Base-by-base conservation (phyloP, 2,888 invertebrate genomes). In the Drosophila vallismaia region DNA sequence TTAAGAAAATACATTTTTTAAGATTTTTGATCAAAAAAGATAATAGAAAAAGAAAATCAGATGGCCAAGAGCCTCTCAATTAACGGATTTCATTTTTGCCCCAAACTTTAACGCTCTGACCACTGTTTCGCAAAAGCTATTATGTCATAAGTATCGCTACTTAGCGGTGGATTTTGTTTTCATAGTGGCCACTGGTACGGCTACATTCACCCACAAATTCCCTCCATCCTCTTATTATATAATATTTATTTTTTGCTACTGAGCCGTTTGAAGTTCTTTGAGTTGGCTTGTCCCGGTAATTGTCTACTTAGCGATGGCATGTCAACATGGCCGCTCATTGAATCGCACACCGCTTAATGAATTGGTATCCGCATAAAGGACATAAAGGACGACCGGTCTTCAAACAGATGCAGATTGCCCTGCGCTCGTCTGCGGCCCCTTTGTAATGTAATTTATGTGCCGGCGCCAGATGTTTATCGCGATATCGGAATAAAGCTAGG, bases 111-210 rank as follows among this genome's bases (percentile, higher is more conserved):
- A 7, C 7, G 31, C 53, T 66, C 7, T 33, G 19, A 14, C 77
- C 82, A 81, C 77, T 66, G 88, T 88, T 63, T 55, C 19, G 12
- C 6, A 42, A 59, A 55, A 38, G 86, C 84, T 83, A 79, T 86
- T 88, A 88, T 77, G 84, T 71, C 77, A 79, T 86, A 82, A 83
- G 84, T 67, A 79, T 68, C 49, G 77, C 80, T 82, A 88, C 86
- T 82, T 82, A 88, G 80, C 74, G 80, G 75, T 75, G 71, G 84
- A 88, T 76, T 82, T 82, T 77, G 74, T 86, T 88, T 83, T 83
- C 66, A 71, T 86, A 60, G 68, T 40, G 38, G 12, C 57, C 28
- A 10, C 38, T 33, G 36, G 29, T 19, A 19, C 28, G 28, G 28
- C 28, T 28, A 6, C 19, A 19, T n/a, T n/a, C n/a, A n/a, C n/a